A percentile compares a stretch with the other conserved stretches of the same genome.
Conservation (phyloP, 1,140 invertebrate genomes). For the Ephestia elutella region DNA sequence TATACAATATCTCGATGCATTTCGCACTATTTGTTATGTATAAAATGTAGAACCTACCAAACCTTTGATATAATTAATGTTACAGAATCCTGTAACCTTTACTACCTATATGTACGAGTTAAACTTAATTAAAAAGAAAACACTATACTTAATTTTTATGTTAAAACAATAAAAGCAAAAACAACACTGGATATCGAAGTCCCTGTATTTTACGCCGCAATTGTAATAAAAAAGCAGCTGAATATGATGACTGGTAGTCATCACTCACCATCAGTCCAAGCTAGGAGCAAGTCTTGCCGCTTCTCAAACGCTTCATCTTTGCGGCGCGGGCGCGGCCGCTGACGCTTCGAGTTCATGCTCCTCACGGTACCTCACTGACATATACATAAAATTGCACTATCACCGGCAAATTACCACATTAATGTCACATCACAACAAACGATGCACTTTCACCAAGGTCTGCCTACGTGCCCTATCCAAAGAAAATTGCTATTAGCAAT, state of each 20-base stretch:
- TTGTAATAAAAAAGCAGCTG: background rate
- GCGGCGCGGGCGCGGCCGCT: constrained; percentile 49
- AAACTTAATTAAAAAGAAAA: no score
- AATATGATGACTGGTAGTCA: background rate
- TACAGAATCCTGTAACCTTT: no score
- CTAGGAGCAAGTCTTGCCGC: constrained; percentile 61
- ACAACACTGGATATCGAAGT: no score
- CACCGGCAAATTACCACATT: constrained; percentile 10
- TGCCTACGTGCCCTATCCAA: constrained; percentile 53
- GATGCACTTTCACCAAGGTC: constrained; percentile 33
- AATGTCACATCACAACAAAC: constrained; percentile 37
- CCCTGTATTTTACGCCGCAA: no score
- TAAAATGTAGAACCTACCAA: no score
- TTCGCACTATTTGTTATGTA: no score
- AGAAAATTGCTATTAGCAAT: constrained; percentile 36
- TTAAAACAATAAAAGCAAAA: no score
- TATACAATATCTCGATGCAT: no score
- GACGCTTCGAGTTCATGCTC: constrained; percentile 43
- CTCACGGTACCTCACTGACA: background rate
- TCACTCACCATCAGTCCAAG: constrained; percentile 67
- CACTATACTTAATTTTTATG: no score
- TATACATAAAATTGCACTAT: constrained; percentile 7
- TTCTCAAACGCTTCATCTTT: constrained; percentile 56
- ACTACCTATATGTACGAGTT: no score
- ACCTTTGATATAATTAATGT: no score